Evolutionary conservation across 2,797 vertebrate species (phyloP).

Genomic region (Hoplostethus mediterraneus): DNA sequence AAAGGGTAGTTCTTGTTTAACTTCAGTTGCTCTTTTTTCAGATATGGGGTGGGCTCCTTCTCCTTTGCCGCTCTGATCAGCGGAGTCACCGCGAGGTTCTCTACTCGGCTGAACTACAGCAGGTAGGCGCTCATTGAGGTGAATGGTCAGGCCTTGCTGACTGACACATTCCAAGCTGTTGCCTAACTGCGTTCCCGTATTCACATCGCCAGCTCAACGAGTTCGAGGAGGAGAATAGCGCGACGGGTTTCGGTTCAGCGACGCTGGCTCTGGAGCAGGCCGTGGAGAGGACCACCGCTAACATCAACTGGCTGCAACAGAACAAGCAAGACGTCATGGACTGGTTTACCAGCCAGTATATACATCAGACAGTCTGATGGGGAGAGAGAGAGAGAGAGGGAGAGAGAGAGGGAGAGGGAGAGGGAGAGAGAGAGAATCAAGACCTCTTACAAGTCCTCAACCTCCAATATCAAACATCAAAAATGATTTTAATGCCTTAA

Average conservation of each 20-base stretch:
- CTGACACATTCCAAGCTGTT: not conserved
- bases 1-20: not conserved
- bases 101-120: slow-evolving; percentile 83
- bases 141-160: not conserved
- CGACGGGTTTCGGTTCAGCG: slow-evolving; percentile 87
- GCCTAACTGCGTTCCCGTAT: slow-evolving; percentile 1
- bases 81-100: slow-evolving; percentile 86
- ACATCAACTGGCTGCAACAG: slow-evolving; percentile 89
- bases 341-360: slow-evolving; percentile 82
- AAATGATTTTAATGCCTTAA: too few relatives aligned
- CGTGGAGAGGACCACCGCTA: slow-evolving; percentile 87
- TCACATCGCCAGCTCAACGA: slow-evolving; percentile 82
- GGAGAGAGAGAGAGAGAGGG: not conserved
- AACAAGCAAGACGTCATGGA: slow-evolving; percentile 76
- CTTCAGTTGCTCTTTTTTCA: slow-evolving; percentile 53
- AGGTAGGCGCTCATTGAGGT: slow-evolving; percentile 79
- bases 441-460: too few relatives aligned
- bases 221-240: slow-evolving; percentile 83
- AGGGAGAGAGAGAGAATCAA: too few relatives aligned
- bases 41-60: slow-evolving; percentile 91
- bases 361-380: not conserved
- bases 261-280: slow-evolving; percentile 89
- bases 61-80: slow-evolving; percentile 89
- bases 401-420: too few relatives aligned
- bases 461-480: too few relatives aligned